A percentile compares a stretch with the other conserved stretches of the same genome.
Evolutionary conservation across 2,797 vertebrate genomes (phyloP).

Genomic region (Lycodopsis pacificus): DNA sequence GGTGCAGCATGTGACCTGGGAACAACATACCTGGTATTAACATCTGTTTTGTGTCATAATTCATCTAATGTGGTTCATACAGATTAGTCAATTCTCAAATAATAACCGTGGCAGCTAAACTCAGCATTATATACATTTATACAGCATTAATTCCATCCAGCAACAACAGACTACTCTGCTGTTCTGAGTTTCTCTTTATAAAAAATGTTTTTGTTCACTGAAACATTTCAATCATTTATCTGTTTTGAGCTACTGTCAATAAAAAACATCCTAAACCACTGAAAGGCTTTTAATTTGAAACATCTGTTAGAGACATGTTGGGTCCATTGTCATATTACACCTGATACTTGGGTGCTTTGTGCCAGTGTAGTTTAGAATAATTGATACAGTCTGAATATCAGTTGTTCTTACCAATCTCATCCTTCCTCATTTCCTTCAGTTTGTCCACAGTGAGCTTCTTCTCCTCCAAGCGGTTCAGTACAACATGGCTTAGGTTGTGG

Average conservation of each 20-base stretch:
- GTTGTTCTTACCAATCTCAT: constrained; percentile 93
- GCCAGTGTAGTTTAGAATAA: neutral
- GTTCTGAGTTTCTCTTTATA: neutral
- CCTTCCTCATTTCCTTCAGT: constrained; percentile 97
- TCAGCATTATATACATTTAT: neutral
- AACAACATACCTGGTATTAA: constrained; percentile 38
- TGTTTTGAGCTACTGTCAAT: neutral
- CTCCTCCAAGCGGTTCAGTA: constrained; percentile 92
- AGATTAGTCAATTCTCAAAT: neutral
- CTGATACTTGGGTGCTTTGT: neutral
- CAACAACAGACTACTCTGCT: neutral
- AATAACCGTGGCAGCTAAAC: neutral
- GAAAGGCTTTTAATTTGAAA: constrained; percentile 12
- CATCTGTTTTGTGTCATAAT: neutral
- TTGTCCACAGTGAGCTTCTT: constrained; percentile 95
- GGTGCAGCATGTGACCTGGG: constrained; percentile 97
- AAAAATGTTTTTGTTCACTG: neutral
- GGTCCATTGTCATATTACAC: neutral
- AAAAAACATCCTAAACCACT: neutral
- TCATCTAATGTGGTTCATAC: neutral
- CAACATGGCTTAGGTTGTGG: constrained; percentile 85
- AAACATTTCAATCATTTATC: neutral
- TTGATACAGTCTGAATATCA: neutral
- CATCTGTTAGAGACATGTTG: neutral
- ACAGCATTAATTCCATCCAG: neutral